A percentile compares a stretch with the other conserved stretches of the same genome.
Conservation (phyloP, 2,888 invertebrate genomes). For the Drosophila falleni region DNA sequence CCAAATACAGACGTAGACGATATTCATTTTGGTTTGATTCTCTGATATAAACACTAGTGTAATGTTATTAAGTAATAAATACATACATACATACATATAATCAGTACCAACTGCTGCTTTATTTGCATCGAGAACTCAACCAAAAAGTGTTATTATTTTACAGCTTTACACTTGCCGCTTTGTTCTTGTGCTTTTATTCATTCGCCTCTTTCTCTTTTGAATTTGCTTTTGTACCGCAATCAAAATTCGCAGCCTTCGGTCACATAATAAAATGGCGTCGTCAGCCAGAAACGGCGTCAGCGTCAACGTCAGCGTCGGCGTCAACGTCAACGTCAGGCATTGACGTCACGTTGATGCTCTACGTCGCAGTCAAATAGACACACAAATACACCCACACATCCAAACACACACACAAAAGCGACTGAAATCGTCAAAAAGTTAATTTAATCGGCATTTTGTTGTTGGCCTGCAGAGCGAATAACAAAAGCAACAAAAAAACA, state of each 20-base stretch:
- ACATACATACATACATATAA: no score
- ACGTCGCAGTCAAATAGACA: slow-evolving; percentile 3
- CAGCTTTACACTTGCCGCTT: not conserved
- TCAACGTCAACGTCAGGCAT: slow-evolving; percentile 18
- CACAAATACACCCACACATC: not conserved
- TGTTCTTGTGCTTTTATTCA: not conserved
- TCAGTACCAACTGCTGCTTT: no score
- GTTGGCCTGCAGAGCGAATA: slow-evolving; percentile 23
- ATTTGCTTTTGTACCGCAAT: slow-evolving; percentile 10
- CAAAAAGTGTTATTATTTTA: no score
- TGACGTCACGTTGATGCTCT: slow-evolving; percentile 54
- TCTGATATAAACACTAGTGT: no score
- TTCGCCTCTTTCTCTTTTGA: not conserved
- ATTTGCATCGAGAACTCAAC: no score
- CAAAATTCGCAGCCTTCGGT: slow-evolving; percentile 25
- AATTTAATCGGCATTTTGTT: slow-evolving; percentile 41
- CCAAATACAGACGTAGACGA: no score
- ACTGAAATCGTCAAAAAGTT: slow-evolving; percentile 17
- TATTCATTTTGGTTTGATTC: no score
- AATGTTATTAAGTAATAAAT: no score
- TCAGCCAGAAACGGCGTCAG: slow-evolving; percentile 20
- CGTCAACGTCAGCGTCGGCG: slow-evolving; percentile 30
- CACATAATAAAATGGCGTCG: slow-evolving; percentile 66
- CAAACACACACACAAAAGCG: not conserved
- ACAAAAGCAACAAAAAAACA: slow-evolving; percentile 14